phyloP scores from a whole-genome alignment of 2,888 invertebrate species.

The Notocelia uddmanniana region DNA sequence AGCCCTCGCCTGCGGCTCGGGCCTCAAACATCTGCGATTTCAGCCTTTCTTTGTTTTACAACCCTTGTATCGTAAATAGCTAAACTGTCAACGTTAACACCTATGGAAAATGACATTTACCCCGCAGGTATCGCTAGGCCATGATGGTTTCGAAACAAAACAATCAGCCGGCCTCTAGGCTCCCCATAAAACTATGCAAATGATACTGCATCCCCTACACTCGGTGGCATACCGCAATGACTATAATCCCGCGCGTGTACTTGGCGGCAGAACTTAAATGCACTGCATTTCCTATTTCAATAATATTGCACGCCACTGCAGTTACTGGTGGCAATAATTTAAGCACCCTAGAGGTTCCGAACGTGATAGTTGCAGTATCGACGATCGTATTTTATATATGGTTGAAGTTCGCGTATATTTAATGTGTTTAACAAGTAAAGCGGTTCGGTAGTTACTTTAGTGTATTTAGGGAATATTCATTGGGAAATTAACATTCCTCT shows the following conservation, averaged over 20 bases:
- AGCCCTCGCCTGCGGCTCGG: no score
- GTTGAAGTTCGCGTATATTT: constrained; percentile 13
- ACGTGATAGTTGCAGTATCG: constrained; percentile 27
- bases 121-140: no score
- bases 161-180: not conserved
- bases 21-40: no score
- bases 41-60: no score
- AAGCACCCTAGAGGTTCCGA: constrained; percentile 40
- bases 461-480: not conserved
- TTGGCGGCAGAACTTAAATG: constrained; percentile 31
- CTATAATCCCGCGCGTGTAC: constrained; percentile 45
- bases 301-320: constrained; percentile 46
- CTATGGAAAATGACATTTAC: no score
- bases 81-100: no score
- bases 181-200: constrained; percentile 2
- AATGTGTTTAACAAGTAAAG: constrained; percentile 4
- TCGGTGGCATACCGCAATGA: constrained; percentile 36
- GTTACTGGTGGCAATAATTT: constrained; percentile 46
- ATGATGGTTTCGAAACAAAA: not conserved
- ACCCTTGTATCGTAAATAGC: no score
- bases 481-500: not conserved
- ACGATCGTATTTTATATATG: constrained; percentile 35
- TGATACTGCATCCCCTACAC: constrained; percentile 16
- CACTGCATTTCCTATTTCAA: constrained; percentile 46
- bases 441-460: not conserved